Conservation (phyloP, 2,797 vertebrate species). For the Morus bassanus region DNA sequence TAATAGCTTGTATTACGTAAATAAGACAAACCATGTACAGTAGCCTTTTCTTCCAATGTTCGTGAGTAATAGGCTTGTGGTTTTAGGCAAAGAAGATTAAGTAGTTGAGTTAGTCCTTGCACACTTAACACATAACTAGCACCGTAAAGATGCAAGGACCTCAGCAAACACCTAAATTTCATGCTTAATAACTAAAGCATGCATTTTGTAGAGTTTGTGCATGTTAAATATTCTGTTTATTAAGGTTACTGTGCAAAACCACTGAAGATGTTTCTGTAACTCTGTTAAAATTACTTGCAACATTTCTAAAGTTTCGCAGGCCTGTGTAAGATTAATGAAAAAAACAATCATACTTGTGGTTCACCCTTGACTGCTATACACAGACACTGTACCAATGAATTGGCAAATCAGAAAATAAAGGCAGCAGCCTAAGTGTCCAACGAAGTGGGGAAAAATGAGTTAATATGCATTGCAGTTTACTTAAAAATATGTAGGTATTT, state of each 20-base stretch:
- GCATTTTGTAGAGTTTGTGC: conserved; percentile 58
- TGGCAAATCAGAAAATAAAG: conserved; percentile 35
- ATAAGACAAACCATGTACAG: conserved; percentile 27
- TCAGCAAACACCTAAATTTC: conserved; percentile 65
- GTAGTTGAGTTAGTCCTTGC: conserved; percentile 64
- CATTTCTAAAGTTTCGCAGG: conserved; percentile 29
- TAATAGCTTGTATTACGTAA: conserved; percentile 30
- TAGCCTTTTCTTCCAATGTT: conserved; percentile 39
- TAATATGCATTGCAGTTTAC: neutral
- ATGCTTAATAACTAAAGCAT: conserved; percentile 74
- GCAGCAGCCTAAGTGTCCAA: conserved; percentile 49
- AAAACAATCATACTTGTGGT: neutral
- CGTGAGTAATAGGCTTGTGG: conserved; percentile 11
- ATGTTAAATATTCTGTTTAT: conserved; percentile 32
- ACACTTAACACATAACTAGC: conserved; percentile 74
- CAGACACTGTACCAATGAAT: neutral
- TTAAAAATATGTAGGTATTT: conserved; percentile 41
- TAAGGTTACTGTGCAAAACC: conserved; percentile 56
- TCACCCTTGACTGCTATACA: conserved; percentile 1
- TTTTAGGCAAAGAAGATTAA: conserved; percentile 63
- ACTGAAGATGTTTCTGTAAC: conserved; percentile 12
- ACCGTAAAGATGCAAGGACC: conserved; percentile 75
- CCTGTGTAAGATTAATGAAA: neutral
- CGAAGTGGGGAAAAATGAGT: neutral
- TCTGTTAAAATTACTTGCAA: conserved; percentile 50